Base-by-base conservation (phyloP, 2,113 vertebrate species). In the Entomyzon cyanotis region DNA sequence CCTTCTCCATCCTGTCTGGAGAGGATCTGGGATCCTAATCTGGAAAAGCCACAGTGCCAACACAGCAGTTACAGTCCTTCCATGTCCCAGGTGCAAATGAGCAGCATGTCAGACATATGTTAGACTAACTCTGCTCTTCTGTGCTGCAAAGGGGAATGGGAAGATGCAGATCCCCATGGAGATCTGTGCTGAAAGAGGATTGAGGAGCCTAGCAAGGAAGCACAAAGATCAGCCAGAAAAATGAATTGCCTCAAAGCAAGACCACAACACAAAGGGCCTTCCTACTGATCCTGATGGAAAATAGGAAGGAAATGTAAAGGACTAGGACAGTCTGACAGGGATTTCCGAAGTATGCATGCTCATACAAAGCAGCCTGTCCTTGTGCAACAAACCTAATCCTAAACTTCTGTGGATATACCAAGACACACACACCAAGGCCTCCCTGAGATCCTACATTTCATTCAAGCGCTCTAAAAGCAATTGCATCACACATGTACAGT, bases 81-180 rank as follows among this genome's bases (percentile, higher is more conserved):
- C 23, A 11, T 0, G 0, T 41, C 37, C 50, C 41, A 50, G 20
- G 50, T 1, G 28, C 22, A n/a, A 60, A 23, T 0, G 0, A 88
- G n/a, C 18, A 84, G 25, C 63, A 24, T 0, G 0, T 64, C 62
- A 91, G 65, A 22, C 7, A 6, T 15, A 28, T 0, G 0, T 44
- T 17, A 52, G 13, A 50, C n/a, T 18, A n/a, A 37, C 23, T 17
- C 7, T 42, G 23, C 64, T 74, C 64, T 59, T 18, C 50, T 59
- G 35, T 52, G 21, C 22, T 79, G 55, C 31, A 42, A 67, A 60
- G 31, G 63, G 22, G 16, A 79, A 33, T 4, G 23, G 31, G 60
- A 82, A 74, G 16, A 11, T 12, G 58, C 11, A 64, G 37, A 69
- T 49, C 15, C 46, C 28, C 35, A 25, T 0, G 2, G 42, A 42